A percentile compares a stretch with the other conserved stretches of the same genome.
phyloP scores from a whole-genome alignment of 1,140 invertebrate species.

The Drosophila setifemur region DNA sequence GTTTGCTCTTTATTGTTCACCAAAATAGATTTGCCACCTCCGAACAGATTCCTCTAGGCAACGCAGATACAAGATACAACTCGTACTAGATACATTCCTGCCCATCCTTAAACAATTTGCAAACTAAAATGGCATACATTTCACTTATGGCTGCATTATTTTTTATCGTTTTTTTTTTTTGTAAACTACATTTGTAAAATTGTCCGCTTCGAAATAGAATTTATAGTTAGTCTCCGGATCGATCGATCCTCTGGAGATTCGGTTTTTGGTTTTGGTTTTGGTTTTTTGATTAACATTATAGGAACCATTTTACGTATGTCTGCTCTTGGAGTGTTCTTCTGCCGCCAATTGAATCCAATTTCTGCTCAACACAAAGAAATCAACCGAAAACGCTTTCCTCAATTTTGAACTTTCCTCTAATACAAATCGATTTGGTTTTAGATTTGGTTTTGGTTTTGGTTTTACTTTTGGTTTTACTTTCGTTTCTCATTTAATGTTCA shows the following conservation, averaged over 20 bases:
- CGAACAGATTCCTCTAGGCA: conserved; percentile 34
- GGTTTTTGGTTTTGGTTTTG: conserved; percentile 41
- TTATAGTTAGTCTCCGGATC: conserved; percentile 30
- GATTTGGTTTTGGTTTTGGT: too few species aligned
- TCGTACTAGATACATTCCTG: conserved; percentile 32
- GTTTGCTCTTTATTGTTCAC: conserved; percentile 75
- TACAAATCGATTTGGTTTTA: conserved; percentile 47
- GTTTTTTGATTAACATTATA: conserved; percentile 79
- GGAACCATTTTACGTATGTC: conserved; percentile 80
- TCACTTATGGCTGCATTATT: conserved; percentile 20
- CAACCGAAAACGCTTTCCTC: conserved; percentile 26
- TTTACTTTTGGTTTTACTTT: conserved; percentile 3
- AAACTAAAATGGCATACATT: conserved; percentile 64
- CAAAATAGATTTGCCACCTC: conserved; percentile 74
- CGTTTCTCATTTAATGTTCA: conserved; percentile 25
- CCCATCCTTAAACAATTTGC: conserved; percentile 60
- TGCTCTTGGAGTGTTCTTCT: conserved; percentile 42
- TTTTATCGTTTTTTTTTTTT: conserved; percentile 27
- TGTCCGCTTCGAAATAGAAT: conserved; percentile 71
- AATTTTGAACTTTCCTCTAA: conserved; percentile 70
- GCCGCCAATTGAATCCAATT: conserved; percentile 34
- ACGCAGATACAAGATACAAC: conserved; percentile 59
- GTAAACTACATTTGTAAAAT: conserved; percentile 74
- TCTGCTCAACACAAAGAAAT: conserved; percentile 26
- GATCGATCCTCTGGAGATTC: conserved; percentile 23